Base-by-base conservation (phyloP, 2,797 vertebrate genomes). In the Ctenosaura bakeri region DNA sequence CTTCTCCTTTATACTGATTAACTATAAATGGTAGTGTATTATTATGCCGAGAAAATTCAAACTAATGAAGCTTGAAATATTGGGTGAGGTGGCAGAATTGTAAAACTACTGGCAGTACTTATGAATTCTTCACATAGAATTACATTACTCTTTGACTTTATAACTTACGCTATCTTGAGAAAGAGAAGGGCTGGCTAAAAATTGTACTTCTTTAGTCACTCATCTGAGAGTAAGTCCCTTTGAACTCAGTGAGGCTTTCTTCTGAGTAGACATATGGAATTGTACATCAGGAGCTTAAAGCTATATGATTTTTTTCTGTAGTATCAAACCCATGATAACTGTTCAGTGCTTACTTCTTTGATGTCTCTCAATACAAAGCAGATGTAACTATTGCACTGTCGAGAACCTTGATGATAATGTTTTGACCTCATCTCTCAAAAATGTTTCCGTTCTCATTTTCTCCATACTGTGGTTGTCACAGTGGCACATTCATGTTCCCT, bases 21-120 rank as follows among this genome's bases (percentile, higher is more conserved):
- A 95, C 91, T 94, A 73, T 94, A 96, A 97, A 95, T 95, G 90
- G 83, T 2, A 87, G 89, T 94, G 91, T 66, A 90, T 96, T 94
- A 95, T 93, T 94, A 95, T 96, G 93, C 94, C 81, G 90, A 92
- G 92, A 95, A 74, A 95, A 96, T 95, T 97, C 94, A 95, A 93
- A 94, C 92, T 95, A 96, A 97, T 96, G 92, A 92, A 83, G 94
- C 90, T 94, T 95, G 91, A 95, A 96, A 95, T 83, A 94, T 91
- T 94, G 92, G 89, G 92, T 91, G 92, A 94, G 88, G 92, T 93
- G 50, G 89, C 90, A 91, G 59, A 66, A 84, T 90, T 91, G 90
- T 42, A 59, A 96, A 96, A 93, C 79, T 93, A 92, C 78, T 94
- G 74, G 73, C 88, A 93, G 92, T 88, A 95, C 80, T 89, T 94